Evolutionary conservation across 2,888 invertebrate genomes (phyloP).

Genomic region (Apodemia zela): DNA sequence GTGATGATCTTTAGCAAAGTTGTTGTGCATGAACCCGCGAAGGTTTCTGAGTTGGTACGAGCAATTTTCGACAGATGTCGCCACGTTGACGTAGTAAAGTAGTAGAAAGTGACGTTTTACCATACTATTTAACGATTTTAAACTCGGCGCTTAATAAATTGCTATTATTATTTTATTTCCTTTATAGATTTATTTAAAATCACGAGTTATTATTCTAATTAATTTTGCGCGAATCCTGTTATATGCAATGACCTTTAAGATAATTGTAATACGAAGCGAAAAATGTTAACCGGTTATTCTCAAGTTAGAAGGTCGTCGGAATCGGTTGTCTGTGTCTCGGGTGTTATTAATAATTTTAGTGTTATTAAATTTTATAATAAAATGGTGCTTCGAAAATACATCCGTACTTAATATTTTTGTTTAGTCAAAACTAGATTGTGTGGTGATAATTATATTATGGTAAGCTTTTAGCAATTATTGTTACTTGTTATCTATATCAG

Average conservation of each 20-base stretch:
- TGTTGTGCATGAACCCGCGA: no score
- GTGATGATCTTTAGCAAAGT: no score
- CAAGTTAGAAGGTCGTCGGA: conserved; percentile 3
- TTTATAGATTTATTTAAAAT: no score
- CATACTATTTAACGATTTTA: no score
- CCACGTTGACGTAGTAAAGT: no score
- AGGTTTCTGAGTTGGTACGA: no score
- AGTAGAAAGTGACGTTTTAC: no score
- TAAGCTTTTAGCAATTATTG: background rate
- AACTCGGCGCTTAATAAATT: no score
- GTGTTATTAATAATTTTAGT: background rate
- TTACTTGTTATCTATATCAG: no score
- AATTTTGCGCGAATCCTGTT: background rate
- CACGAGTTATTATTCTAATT: no score
- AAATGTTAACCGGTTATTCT: conserved; percentile 6
- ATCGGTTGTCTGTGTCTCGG: conserved; percentile 3
- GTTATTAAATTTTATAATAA: background rate
- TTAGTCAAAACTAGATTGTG: background rate
- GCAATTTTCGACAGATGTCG: no score
- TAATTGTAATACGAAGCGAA: background rate
- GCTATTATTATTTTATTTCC: no score
- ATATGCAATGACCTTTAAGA: background rate
- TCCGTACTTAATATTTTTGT: background rate
- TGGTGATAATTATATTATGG: background rate
- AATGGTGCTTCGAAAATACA: background rate